phyloP scores from a whole-genome alignment of 2,797 vertebrate genomes.

The Buphagus erythrorhynchus region DNA sequence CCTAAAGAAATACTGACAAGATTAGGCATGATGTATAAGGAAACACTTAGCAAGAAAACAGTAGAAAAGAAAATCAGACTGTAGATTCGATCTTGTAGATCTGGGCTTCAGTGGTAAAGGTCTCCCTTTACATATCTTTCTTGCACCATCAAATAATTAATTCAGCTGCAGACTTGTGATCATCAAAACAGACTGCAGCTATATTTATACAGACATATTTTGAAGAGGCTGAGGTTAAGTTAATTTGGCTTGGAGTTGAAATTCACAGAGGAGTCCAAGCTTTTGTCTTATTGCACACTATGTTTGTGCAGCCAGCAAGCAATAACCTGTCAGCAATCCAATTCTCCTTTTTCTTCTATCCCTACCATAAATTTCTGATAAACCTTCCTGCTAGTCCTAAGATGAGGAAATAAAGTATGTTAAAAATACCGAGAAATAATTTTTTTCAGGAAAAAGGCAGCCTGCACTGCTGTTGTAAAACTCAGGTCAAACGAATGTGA shows the following conservation, averaged over 20 bases:
- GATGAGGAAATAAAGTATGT: background rate
- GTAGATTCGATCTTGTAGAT: background rate
- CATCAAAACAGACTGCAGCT: background rate
- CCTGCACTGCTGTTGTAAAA: background rate
- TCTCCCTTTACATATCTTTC: constrained; percentile 16
- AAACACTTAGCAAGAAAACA: background rate
- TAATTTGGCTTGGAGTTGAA: background rate
- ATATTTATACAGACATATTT: background rate
- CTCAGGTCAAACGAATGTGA: background rate
- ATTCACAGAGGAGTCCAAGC: background rate
- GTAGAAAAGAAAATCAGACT: background rate
- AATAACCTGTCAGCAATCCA: background rate
- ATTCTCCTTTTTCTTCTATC: background rate
- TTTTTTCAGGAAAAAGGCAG: background rate
- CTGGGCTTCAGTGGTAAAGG: background rate
- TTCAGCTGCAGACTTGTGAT: background rate
- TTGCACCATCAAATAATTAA: background rate
- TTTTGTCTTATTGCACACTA: background rate
- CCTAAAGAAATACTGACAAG: background rate
- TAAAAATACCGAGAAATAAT: background rate
- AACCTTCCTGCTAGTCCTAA: background rate
- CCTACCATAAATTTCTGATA: background rate
- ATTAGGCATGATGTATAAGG: background rate
- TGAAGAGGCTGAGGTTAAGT: background rate
- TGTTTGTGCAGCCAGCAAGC: background rate